Percentiles rank a stretch among this genome's conserved stretches.
phyloP scores from a whole-genome alignment of 2,113 vertebrate species.

The Poeciliopsis retropinna region DNA sequence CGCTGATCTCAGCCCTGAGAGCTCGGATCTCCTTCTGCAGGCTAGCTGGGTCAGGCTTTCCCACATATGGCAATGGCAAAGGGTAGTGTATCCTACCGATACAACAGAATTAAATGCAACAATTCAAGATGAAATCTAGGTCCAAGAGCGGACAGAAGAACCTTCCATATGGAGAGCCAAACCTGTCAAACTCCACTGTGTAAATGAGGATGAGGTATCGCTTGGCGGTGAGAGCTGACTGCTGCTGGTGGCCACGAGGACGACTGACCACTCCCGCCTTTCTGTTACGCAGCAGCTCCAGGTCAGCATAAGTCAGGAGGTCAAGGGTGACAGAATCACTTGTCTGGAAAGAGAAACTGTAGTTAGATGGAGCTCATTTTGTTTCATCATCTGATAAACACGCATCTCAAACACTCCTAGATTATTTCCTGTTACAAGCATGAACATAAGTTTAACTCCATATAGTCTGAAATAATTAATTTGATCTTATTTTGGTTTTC shows the following conservation, averaged over 20 bases:
- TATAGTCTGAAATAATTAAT: too few species aligned
- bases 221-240: constrained; percentile 85
- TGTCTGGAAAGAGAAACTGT: constrained; percentile 72
- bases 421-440: too few species aligned
- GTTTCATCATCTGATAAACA: too few species aligned
- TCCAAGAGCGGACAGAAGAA: background rate
- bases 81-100: constrained; percentile 91
- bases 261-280: constrained; percentile 83
- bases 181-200: constrained; percentile 96
- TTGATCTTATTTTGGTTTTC: too few species aligned
- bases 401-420: too few species aligned
- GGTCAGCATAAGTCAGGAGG: constrained; percentile 89
- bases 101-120: constrained; percentile 1
- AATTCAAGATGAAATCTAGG: background rate
- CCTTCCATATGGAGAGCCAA: background rate
- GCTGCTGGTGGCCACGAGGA: constrained; percentile 76
- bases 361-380: background rate
- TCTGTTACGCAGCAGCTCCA: constrained; percentile 87
- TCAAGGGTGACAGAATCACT: constrained; percentile 92
- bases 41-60: constrained; percentile 87
- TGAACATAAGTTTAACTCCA: too few species aligned
- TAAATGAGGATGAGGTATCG: constrained; percentile 95
- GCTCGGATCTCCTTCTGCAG: constrained; percentile 86
- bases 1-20: constrained; percentile 83
- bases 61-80: constrained; percentile 87